Conservation (phyloP, 2,113 vertebrate species). For the Erinaceus europaeus region DNA sequence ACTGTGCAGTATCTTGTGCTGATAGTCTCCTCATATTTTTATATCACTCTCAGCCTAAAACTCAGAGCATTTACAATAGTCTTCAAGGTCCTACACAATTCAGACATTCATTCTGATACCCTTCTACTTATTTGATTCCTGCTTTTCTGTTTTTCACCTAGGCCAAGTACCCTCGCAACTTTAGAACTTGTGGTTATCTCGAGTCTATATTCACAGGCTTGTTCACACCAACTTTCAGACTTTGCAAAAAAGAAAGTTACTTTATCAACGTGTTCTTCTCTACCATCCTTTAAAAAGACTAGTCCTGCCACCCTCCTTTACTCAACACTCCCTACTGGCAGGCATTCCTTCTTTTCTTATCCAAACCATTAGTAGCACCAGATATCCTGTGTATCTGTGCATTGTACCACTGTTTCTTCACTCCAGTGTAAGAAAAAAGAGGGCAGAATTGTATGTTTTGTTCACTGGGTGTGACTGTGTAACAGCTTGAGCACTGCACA, state of each 20-base stretch:
- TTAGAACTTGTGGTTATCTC: neutral
- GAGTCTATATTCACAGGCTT: neutral
- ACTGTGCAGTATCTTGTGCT: neutral
- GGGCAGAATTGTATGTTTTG: neutral
- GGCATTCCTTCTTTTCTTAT: neutral
- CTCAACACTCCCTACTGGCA: neutral
- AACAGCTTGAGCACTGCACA: neutral
- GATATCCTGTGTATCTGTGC: neutral
- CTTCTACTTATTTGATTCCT: neutral
- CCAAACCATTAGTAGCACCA: neutral
- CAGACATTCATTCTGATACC: neutral
- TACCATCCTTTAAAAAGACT: neutral
- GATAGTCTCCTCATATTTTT: neutral
- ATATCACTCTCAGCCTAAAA: slow-evolving; percentile 1
- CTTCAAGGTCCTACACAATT: neutral
- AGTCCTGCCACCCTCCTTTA: neutral
- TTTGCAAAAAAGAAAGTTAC: neutral
- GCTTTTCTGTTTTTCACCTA: neutral
- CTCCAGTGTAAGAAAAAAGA: neutral
- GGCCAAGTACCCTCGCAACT: neutral
- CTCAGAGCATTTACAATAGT: neutral
- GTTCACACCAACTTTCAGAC: neutral
- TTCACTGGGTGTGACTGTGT: neutral
- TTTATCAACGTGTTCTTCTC: neutral
- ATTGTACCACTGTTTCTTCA: neutral